Percentiles rank a stretch among this genome's conserved stretches.
phyloP scores from a whole-genome alignment of 1,140 invertebrate species.

The Chlorops oryzae region DNA sequence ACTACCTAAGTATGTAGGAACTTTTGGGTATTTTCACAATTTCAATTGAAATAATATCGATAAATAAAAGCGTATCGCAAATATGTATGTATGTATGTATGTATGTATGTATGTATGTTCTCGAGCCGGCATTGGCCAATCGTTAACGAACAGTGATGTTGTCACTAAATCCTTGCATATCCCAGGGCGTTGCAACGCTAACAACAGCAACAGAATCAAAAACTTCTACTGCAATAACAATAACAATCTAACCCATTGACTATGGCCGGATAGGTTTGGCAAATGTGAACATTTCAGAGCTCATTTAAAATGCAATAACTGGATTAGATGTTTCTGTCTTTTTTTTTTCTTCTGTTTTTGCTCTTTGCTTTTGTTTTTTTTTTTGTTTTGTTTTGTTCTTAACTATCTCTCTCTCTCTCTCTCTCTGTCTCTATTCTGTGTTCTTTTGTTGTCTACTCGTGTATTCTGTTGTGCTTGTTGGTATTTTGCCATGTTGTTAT shows the following conservation, averaged over 20 bases:
- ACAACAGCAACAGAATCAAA: not conserved
- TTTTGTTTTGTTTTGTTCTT: not conserved
- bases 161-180: constrained; percentile 9
- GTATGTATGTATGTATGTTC: not conserved
- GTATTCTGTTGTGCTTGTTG: not conserved
- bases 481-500: not conserved
- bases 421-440: no score
- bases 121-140: not conserved
- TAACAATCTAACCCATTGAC: no score
- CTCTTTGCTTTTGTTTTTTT: not conserved
- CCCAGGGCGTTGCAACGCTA: not conserved
- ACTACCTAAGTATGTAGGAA: no score
- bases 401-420: no score
- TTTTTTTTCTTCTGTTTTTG: not conserved
- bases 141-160: not conserved
- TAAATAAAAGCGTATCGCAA: not conserved
- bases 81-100: not conserved
- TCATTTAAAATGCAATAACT: constrained; percentile 17
- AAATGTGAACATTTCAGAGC: no score
- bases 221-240: no score
- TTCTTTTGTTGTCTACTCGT: no score
- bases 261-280: no score
- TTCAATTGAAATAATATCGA: no score
- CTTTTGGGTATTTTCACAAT: no score
- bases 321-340: constrained; percentile 7